phyloP scores from a whole-genome alignment of 2,113 vertebrate species.

The Pomatostomus ruficeps region DNA sequence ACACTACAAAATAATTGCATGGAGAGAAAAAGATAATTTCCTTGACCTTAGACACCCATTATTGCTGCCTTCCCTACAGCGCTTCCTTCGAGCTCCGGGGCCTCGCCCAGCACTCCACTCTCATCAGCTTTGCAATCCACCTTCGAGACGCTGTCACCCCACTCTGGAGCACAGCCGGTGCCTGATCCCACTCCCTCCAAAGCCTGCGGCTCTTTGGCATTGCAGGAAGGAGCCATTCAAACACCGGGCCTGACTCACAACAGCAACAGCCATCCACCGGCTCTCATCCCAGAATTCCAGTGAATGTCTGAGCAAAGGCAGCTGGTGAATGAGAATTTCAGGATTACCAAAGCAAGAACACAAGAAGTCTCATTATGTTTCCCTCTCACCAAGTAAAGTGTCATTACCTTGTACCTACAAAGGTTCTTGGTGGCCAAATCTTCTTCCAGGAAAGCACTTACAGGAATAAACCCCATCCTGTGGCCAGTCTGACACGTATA shows the following conservation, averaged over 20 bases:
- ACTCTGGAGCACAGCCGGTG: background rate
- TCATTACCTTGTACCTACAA: background rate
- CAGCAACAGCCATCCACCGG: background rate
- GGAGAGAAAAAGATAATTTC: background rate
- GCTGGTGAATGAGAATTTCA: background rate
- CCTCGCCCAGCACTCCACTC: rapidly evolving
- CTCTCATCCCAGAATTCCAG: background rate
- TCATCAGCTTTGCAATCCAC: background rate
- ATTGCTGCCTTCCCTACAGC: rapidly evolving
- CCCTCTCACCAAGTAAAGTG: background rate
- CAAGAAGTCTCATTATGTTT: background rate
- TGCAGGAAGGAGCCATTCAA: background rate
- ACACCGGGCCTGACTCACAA: background rate
- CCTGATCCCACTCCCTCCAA: background rate
- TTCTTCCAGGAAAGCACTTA: background rate
- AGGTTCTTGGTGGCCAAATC: background rate
- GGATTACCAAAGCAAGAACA: background rate
- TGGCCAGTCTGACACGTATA: background rate
- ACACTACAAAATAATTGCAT: background rate
- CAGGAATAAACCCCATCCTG: background rate
- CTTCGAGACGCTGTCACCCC: background rate
- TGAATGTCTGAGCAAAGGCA: background rate
- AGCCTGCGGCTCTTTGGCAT: background rate
- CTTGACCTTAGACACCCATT: background rate
- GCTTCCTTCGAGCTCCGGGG: rapidly evolving